Evolutionary conservation across 2,797 vertebrate species (phyloP), one percentile per base, ranked within the genome.

Genomic region (Salmo trutta): DNA sequence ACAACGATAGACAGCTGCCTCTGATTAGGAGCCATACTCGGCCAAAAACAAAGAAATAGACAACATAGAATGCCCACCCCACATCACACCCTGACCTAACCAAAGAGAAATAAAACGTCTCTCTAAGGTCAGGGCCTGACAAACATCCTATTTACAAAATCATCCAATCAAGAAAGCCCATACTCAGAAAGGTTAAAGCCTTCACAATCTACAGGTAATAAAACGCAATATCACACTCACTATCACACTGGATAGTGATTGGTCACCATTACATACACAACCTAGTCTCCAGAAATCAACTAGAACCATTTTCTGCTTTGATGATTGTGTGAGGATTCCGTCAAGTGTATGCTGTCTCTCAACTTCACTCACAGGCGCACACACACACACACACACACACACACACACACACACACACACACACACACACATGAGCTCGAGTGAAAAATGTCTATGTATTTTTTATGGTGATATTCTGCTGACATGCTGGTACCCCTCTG

Each of bases 201-300:
- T 10, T 21, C 8, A 24, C 59, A 24, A 62, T 62, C 59, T 21
- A 24, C n/a, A 62, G 59, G 59, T 7, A 21, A 24, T 62, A 62
- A 24, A 7, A 62, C 8, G 59, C 8, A 62, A 24, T 62, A n/a
- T 21, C 16, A 62, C 59, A 62, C 0, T 8, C 24, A 24, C 24
- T 24, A 24, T 24, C 24, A 24, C 14, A 41, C 5, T 71, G n/a
- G 16, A 56, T 78, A 85, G 83, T 67, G 67, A 79, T 76, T 41
- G 75, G 72, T 84, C 41, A 41, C 8, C 54, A 81, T 77, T 74
- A 70, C 41, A 41, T 54, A 80, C 51, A 78, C 71, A 41, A 65
- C 14, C 29, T 29, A 3, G 73, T 70, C 41, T 59, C 15, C n/a
- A 71, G 68, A 81, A 76, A 81, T 82, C 82, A 82, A 86, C 81